Base-by-base conservation (phyloP, 2,888 invertebrate species). In the Leucozona laternaria region DNA sequence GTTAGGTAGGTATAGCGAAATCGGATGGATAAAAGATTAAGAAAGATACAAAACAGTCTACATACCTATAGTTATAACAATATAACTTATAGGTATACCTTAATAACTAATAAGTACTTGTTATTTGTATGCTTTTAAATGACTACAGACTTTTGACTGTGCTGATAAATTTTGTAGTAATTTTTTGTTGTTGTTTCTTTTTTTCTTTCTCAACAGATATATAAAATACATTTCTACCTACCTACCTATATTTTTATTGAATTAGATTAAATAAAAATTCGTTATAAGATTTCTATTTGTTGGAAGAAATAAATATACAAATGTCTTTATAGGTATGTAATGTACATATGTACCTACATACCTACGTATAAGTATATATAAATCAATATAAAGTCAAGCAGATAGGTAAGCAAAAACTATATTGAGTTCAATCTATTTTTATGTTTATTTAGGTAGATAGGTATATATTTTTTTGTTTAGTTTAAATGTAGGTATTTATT, bases 151-250 rank as follows among this genome's bases (percentile, higher is more conserved):
- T 22, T 53, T 83, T 62, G 53, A 68, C 28, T 70, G 60, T 17
- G 73, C 79, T 84, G 83, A 71, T 84, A 84, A 75, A 57, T 62
- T 84, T 58, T 37, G 17, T 72, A 58, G 13, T 60, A 43, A 43
- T 25, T 28, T 53, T 37, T 40, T 50, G 20, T 71, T 57, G 13
- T 77, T 64, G 43, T n/a, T 22, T 50, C 13, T 45, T 28, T 13
- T 81, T 64, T 62, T 17, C 28, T 40, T 62, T 45, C 25, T 45
- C n/a, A 62, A 28, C 40, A 17, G 62, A 43, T 62, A 62, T 4
- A 25, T 62, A 62, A 0, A 28, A 28, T 28, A 28, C 4, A 28
- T 31, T 31, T 8, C 1, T 31, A 31, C 2, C 2, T 28, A 28
- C 28, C 28, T 31, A 7, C 17, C 5, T 62, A 62, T 11, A 17